phyloP scores from a whole-genome alignment of 2,797 vertebrate species.

The Apodemus agrarius region DNA sequence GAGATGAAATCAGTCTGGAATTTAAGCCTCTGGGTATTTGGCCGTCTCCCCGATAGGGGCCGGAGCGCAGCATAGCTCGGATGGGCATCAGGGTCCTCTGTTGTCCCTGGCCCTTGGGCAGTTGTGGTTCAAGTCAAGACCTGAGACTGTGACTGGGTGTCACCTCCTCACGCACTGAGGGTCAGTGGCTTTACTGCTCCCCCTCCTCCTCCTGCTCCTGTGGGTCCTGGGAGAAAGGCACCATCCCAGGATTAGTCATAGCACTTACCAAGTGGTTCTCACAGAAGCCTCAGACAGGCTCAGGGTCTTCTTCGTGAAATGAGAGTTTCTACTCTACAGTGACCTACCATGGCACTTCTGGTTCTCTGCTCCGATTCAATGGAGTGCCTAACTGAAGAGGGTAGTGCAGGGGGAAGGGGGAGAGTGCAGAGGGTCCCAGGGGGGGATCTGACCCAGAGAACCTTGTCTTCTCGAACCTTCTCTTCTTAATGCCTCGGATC shows the following conservation, averaged over 20 bases:
- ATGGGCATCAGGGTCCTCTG: background rate
- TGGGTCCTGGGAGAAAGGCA: too few relatives aligned
- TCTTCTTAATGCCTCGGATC: background rate
- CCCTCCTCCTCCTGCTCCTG: background rate
- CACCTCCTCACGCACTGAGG: background rate
- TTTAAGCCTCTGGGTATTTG: slow-evolving; percentile 17
- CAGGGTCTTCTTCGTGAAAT: background rate
- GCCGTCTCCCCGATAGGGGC: background rate
- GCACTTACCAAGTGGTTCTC: background rate
- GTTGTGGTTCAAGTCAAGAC: background rate
- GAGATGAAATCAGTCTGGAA: slow-evolving; percentile 38
- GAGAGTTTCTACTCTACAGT: too few relatives aligned
- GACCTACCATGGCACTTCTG: background rate
- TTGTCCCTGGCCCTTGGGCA: background rate
- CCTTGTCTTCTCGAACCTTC: background rate
- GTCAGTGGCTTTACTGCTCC: too few relatives aligned
- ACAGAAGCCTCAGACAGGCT: fast-evolving
- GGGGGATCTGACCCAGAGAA: background rate
- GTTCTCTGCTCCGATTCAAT: background rate
- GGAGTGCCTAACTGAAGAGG: background rate
- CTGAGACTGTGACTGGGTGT: background rate
- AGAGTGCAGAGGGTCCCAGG: background rate
- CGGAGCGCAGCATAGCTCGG: background rate
- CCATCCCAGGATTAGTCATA: background rate
- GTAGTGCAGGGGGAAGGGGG: background rate